Evolutionary conservation across 2,797 vertebrate genomes (phyloP).

Genomic region (Acanthurus tractus): DNA sequence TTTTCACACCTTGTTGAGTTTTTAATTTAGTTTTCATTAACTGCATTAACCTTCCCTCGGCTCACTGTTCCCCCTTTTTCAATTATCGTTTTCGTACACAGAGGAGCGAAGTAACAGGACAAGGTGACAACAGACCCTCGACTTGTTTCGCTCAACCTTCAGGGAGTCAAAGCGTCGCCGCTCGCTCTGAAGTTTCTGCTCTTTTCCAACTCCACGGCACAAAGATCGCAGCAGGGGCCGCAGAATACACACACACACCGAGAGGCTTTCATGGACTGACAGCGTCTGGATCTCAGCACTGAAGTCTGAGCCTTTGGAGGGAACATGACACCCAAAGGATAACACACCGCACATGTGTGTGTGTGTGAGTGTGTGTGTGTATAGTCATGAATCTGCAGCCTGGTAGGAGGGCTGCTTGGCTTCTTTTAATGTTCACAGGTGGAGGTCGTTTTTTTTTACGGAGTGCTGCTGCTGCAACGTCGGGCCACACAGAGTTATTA

Average conservation of each 20-base stretch:
- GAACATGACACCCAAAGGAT: slow-evolving; percentile 37
- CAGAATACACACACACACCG: slow-evolving; percentile 29
- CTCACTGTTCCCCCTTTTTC: not conserved
- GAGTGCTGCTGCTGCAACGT: slow-evolving; percentile 3
- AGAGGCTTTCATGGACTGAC: slow-evolving; percentile 47
- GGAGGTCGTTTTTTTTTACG: slow-evolving; percentile 20
- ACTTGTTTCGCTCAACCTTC: slow-evolving; percentile 5
- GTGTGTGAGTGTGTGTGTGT: too few relatives aligned
- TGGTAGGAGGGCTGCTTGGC: slow-evolving; percentile 20
- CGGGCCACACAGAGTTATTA: slow-evolving; percentile 10
- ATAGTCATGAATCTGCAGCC: slow-evolving; percentile 34
- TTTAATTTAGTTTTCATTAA: too few relatives aligned
- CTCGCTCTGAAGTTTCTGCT: slow-evolving; percentile 20
- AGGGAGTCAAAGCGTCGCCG: slow-evolving; percentile 32
- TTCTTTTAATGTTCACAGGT: slow-evolving; percentile 46
- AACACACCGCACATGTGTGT: too few relatives aligned
- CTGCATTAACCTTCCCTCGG: too few relatives aligned
- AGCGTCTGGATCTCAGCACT: slow-evolving; percentile 33
- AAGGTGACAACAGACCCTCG: slow-evolving; percentile 14
- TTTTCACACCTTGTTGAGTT: too few relatives aligned
- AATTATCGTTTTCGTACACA: not conserved
- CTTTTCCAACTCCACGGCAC: slow-evolving; percentile 21
- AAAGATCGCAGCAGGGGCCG: slow-evolving; percentile 42
- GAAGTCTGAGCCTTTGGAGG: slow-evolving; percentile 37
- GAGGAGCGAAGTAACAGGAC: slow-evolving; percentile 13